Conservation (phyloP, 2,113 vertebrate genomes). For the Notiomystis cincta region DNA sequence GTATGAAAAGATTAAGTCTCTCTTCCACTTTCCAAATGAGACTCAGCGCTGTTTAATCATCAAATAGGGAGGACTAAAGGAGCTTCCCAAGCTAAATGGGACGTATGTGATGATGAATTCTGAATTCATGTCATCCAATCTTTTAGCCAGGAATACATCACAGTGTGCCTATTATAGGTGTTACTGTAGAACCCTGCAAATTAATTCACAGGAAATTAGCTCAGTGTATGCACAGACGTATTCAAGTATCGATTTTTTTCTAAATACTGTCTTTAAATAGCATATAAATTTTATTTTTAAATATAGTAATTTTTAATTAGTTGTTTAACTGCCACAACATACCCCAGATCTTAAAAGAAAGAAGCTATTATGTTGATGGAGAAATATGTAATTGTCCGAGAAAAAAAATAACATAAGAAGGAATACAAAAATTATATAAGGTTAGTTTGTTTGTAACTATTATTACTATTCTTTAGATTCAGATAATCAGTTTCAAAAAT, state of each 20-base stretch:
- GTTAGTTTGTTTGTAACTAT: background rate
- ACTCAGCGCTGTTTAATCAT: background rate
- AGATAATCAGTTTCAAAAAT: background rate
- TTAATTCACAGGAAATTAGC: background rate
- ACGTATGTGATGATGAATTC: background rate
- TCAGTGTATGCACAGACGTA: background rate
- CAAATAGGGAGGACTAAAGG: background rate
- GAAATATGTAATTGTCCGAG: background rate
- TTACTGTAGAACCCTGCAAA: background rate
- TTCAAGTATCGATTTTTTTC: background rate
- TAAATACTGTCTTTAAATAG: background rate
- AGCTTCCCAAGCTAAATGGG: background rate
- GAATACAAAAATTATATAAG: background rate
- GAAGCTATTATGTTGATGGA: background rate
- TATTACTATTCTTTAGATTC: background rate
- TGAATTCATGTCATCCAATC: background rate
- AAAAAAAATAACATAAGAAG: background rate
- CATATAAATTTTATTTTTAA: background rate
- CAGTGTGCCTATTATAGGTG: background rate
- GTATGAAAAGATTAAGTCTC: background rate
- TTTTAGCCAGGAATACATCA: background rate
- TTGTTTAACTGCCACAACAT: background rate
- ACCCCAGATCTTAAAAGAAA: background rate
- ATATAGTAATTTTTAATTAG: background rate
- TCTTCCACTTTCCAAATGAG: background rate